Evolutionary conservation across 2,888 invertebrate species (phyloP), one percentile per base, ranked within the genome.

Genomic region (Seira musarum): DNA sequence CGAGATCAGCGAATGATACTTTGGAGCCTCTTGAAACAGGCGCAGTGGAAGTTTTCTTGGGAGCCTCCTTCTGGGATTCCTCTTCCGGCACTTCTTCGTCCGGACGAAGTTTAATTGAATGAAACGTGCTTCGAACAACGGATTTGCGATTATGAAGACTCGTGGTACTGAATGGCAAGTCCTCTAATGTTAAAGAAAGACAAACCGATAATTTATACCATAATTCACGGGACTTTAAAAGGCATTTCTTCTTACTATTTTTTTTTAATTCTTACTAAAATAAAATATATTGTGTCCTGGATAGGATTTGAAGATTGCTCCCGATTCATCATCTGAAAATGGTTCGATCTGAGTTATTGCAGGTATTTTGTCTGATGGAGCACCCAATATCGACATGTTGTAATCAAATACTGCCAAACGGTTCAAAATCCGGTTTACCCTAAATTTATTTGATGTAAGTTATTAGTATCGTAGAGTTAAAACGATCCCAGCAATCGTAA

Each of bases 381-480:
- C 68, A 5, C 30, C 30, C 8, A 22, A 68, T 19, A 25, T 21
- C 0, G 61, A 40, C 75, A 79, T 82, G n/a, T 65, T 70, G 0
- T 46, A 57, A 24, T 82, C 84, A 35, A 85, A 76, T 10, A 64
- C 65, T 2, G 80, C 63, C 8, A 85, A 69, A 2, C 84, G 78
- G 63, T 84, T 82, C 5, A 85, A 61, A 2, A 85, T 82, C 0
- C 85, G 84, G 61, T 85, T 85, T 8, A 85, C 85, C n/a, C 85
- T 85, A 30, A 21, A 73, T n/a, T n/a, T n/a, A n/a, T n/a, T n/a
- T n/a, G n/a, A n/a, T n/a, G n/a, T n/a, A n/a, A n/a, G n/a, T n/a
- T n/a, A n/a, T n/a, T n/a, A n/a, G n/a, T n/a, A n/a, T n/a, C n/a
- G n/a, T n/a, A n/a, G n/a, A n/a, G n/a, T n/a, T n/a, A n/a, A n/a